Evolutionary conservation across 2,888 invertebrate genomes (phyloP).

Genomic region (Microctonus brassicae): DNA sequence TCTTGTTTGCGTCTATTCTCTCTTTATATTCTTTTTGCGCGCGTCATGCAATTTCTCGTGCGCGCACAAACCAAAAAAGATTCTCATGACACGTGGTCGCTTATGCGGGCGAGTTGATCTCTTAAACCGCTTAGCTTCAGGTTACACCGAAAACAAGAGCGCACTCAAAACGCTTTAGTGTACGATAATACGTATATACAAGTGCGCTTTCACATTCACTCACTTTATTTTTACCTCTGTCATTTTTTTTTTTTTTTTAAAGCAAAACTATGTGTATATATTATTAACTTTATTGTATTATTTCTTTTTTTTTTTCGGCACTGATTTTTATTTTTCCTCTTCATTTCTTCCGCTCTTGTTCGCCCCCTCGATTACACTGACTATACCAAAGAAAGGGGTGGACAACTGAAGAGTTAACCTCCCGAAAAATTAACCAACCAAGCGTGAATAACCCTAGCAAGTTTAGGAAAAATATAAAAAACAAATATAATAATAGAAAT

Average conservation of each 20-base stretch:
- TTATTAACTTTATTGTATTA: not conserved
- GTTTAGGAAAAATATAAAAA: not conserved
- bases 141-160: constrained; percentile 69
- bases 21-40: no score
- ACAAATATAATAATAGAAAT: not conserved
- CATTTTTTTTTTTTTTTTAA: constrained; percentile 18
- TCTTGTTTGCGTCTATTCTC: no score
- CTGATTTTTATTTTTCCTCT: constrained; percentile 5
- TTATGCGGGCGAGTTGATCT: constrained; percentile 63
- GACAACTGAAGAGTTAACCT: constrained; percentile 41
- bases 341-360: constrained; percentile 36
- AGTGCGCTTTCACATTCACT: constrained; percentile 46
- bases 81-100: constrained; percentile 44
- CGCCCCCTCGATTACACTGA: constrained; percentile 2
- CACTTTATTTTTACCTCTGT: constrained; percentile 6
- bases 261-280: not conserved
- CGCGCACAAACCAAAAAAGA: constrained; percentile 36
- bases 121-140: constrained; percentile 70
- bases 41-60: constrained; percentile 29
- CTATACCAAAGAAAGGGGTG: not conserved
- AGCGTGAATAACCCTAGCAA: constrained; percentile 41
- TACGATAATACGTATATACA: constrained; percentile 57
- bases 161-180: constrained; percentile 63
- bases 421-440: constrained; percentile 46
- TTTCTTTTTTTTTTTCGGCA: constrained; percentile 22